Percentiles rank a stretch among this genome's conserved stretches.
These are phyloP conservation scores for Drosophila macrospina DNA, from an alignment of 2,888 invertebrate genomes.

Conservation along the genomic window DNA sequence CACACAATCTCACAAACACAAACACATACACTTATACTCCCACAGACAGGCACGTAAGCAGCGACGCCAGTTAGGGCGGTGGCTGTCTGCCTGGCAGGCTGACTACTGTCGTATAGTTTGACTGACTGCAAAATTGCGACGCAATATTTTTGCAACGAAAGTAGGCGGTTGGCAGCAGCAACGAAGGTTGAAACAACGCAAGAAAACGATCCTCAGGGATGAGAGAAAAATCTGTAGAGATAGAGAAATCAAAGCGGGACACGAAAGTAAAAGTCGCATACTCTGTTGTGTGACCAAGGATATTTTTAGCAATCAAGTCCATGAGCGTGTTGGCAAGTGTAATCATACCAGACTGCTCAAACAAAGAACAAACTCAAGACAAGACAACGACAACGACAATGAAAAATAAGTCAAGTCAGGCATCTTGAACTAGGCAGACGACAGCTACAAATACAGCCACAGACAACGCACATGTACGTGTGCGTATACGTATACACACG, in stretches of 20 bases:
- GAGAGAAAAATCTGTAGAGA: neutral
- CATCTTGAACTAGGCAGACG: slow-evolving; percentile 58
- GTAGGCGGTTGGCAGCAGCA: slow-evolving; percentile 9
- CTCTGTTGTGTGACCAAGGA: slow-evolving; percentile 53
- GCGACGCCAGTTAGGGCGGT: slow-evolving; percentile 79
- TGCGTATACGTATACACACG: slow-evolving; percentile 14
- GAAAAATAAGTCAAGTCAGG: slow-evolving; percentile 79
- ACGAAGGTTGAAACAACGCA: neutral
- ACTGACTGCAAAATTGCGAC: slow-evolving; percentile 66
- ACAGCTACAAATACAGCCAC: slow-evolving; percentile 25
- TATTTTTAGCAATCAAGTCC: slow-evolving; percentile 51
- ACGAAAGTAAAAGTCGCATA: slow-evolving; percentile 43
- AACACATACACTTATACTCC: slow-evolving; percentile 4
- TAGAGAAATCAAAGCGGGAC: slow-evolving; percentile 8
- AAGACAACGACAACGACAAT: slow-evolving; percentile 72
- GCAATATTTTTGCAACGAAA: slow-evolving; percentile 50
- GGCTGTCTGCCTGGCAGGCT: slow-evolving; percentile 62
- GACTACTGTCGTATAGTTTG: slow-evolving; percentile 43
- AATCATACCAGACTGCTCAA: slow-evolving; percentile 70
- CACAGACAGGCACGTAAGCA: slow-evolving; percentile 57
- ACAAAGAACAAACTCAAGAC: slow-evolving; percentile 64
- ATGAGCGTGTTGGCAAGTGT: slow-evolving; percentile 75
- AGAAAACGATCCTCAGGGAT: slow-evolving; percentile 35
- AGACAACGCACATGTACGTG: slow-evolving; percentile 48
- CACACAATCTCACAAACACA: neutral